Conservation (phyloP, 2,797 vertebrate species). For the Kryptolebias ocellatus region DNA sequence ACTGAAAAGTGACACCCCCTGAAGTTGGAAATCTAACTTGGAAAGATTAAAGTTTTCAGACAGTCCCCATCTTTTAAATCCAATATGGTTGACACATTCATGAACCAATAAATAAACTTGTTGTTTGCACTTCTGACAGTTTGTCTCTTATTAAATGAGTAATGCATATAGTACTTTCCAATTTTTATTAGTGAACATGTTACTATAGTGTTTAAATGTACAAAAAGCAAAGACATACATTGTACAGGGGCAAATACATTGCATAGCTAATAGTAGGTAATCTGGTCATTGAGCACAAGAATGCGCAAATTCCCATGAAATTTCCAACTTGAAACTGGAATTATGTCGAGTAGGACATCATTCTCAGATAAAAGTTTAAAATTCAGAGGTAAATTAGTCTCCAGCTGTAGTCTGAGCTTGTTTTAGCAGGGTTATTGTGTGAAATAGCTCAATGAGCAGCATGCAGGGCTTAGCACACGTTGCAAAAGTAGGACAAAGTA, state of each 20-base stretch:
- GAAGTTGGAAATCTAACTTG: no score
- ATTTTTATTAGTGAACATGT: not conserved
- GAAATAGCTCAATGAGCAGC: conserved; percentile 8
- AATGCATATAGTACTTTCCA: no score
- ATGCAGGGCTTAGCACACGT: conserved; percentile 47
- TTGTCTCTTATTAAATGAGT: not conserved
- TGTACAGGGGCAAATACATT: not conserved
- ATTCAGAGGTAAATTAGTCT: conserved; percentile 17
- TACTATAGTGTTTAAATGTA: not conserved
- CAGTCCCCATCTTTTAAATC: not conserved
- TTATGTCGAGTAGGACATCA: not conserved
- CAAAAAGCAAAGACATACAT: not conserved
- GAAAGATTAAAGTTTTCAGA: no score
- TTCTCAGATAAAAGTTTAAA: not conserved
- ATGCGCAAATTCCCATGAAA: not conserved
- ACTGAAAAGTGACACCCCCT: not conserved
- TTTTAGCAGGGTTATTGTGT: conserved; percentile 24
- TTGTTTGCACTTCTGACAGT: not conserved
- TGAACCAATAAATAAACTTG: not conserved
- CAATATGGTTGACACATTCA: not conserved
- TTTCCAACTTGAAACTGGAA: not conserved
- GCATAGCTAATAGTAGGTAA: not conserved
- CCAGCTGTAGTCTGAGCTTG: conserved; percentile 25
- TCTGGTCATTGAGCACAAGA: not conserved
- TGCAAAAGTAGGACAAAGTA: conserved; percentile 60